phyloP scores from a whole-genome alignment of 2,113 vertebrate species.

The Rhodinocichla rosea region DNA sequence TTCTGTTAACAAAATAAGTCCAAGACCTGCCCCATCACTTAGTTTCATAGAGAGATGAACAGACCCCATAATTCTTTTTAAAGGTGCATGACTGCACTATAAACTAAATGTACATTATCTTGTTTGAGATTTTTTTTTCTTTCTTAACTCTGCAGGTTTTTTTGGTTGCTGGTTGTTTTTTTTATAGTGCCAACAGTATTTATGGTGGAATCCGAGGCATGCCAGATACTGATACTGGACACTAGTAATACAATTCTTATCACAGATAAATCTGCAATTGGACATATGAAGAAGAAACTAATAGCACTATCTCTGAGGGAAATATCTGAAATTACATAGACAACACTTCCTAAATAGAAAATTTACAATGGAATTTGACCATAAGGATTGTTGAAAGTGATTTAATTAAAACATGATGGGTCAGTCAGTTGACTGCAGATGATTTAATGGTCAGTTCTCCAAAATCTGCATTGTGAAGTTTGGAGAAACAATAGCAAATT shows the following conservation, averaged over 20 bases:
- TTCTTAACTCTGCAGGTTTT: neutral
- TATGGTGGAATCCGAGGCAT: accelerated
- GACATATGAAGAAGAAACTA: neutral
- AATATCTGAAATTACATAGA: neutral
- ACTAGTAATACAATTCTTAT: neutral
- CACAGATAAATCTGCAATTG: neutral
- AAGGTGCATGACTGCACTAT: neutral
- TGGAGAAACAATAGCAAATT: neutral
- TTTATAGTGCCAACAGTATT: neutral
- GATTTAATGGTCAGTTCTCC: neutral
- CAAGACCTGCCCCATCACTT: neutral
- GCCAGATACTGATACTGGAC: neutral
- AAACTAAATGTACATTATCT: neutral
- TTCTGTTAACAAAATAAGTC: neutral
- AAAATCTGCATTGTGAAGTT: neutral
- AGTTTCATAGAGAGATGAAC: neutral
- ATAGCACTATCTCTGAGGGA: neutral
- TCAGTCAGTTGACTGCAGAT: neutral
- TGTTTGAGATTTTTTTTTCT: neutral
- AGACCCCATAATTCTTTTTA: neutral
- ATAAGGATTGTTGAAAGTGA: neutral
- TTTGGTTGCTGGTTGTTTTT: neutral
- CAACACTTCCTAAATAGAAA: neutral
- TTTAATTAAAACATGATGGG: neutral
- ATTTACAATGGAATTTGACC: neutral